These are phyloP conservation scores for Saccostrea glomerata DNA, from an alignment of 1,140 invertebrate genomes.

Conservation along the genomic window DNA sequence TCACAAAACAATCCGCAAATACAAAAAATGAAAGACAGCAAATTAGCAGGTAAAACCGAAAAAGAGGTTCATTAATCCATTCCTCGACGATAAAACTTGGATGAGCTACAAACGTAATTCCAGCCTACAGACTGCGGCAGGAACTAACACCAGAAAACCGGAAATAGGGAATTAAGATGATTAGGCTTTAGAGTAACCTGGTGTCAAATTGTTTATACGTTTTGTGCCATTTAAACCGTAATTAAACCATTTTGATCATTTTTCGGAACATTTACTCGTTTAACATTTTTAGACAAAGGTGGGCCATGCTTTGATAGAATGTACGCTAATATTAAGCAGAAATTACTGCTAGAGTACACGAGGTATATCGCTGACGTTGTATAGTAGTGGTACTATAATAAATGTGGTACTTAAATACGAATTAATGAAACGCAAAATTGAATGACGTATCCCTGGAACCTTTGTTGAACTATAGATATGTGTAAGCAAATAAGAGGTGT, in stretches of 20 bases:
- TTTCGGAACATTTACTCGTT: neutral
- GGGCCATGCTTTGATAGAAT: neutral
- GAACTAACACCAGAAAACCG: neutral
- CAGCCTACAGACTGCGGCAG: neutral
- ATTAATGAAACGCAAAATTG: neutral
- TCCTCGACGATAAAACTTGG: neutral
- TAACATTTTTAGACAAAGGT: neutral
- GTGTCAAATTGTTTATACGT: neutral
- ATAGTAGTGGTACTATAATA: neutral
- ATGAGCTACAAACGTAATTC: constrained; percentile 16
- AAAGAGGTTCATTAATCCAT: neutral
- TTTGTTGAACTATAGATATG: neutral
- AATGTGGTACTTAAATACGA: neutral
- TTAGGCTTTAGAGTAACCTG: neutral
- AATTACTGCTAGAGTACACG: neutral
- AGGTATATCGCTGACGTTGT: neutral
- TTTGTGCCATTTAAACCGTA: neutral
- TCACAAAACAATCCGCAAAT: neutral
- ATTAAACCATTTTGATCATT: neutral
- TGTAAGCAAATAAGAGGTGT: neutral
- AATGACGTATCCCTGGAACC: neutral
- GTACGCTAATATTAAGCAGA: neutral
- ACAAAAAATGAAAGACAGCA: neutral
- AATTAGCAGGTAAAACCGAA: neutral
- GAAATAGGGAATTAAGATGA: neutral